Conservation (phyloP, 2,797 vertebrate genomes). For the Phoeniculus purpureus region DNA sequence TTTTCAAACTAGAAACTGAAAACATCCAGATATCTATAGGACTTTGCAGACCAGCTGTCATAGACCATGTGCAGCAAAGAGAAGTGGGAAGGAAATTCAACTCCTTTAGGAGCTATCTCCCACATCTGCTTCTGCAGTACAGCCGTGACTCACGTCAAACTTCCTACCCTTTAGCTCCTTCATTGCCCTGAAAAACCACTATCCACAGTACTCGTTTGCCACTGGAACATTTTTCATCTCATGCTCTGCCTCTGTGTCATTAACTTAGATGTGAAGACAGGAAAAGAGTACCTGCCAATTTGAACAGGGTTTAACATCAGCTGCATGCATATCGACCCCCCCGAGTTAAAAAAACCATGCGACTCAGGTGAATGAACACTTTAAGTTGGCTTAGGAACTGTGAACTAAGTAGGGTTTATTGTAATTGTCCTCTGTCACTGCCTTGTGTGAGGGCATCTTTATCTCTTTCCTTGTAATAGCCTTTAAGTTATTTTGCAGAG, state of each 20-base stretch:
- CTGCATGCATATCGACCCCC: fast-evolving
- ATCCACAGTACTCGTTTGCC: neutral
- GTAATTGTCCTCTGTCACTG: neutral
- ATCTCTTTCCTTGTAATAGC: neutral
- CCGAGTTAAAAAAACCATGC: neutral
- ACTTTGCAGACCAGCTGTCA: neutral
- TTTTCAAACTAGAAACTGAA: neutral
- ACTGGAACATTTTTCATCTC: neutral
- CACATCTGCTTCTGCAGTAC: neutral
- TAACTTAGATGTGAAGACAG: neutral
- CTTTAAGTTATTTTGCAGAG: neutral
- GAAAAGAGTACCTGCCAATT: neutral
- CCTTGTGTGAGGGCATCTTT: neutral
- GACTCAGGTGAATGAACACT: neutral
- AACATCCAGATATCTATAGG: neutral
- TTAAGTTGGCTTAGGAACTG: neutral
- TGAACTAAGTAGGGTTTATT: neutral
- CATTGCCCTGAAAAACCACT: neutral
- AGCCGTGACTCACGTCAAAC: neutral
- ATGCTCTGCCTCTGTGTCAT: neutral
- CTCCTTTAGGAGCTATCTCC: neutral
- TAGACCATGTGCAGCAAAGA: neutral
- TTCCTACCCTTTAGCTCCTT: neutral
- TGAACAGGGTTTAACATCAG: neutral
- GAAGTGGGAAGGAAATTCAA: neutral